Evolutionary conservation across 2,888 invertebrate genomes (phyloP).

Genomic region (Hyposoter dolosus): DNA sequence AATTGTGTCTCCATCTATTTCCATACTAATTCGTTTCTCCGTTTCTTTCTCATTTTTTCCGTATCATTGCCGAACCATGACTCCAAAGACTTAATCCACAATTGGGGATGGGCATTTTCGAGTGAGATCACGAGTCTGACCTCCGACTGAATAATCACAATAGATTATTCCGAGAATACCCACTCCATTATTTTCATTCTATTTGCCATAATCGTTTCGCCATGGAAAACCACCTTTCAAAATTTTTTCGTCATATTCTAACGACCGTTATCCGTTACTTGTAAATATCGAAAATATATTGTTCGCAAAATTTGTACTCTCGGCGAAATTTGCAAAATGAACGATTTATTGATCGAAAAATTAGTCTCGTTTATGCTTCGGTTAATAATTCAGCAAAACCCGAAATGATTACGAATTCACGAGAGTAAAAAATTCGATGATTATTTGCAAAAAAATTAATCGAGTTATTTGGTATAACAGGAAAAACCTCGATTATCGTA

Average conservation of each 20-base stretch:
- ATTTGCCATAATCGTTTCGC: background rate
- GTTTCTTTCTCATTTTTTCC: background rate
- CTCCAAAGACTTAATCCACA: background rate
- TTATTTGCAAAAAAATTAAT: background rate
- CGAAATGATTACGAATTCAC: background rate
- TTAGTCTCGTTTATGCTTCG: background rate
- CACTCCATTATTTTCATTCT: background rate
- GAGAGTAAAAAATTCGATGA: background rate
- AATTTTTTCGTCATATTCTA: background rate
- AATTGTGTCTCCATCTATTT: slow-evolving; percentile 24
- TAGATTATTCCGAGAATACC: background rate
- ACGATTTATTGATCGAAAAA: background rate
- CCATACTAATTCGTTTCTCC: background rate
- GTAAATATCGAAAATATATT: background rate
- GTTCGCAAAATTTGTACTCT: too few relatives aligned
- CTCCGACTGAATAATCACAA: slow-evolving; percentile 1
- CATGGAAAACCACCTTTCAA: background rate
- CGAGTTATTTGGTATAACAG: background rate
- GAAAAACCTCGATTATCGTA: background rate
- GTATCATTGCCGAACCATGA: background rate
- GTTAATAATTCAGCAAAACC: too few relatives aligned
- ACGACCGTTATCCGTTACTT: background rate
- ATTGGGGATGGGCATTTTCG: slow-evolving; percentile 25
- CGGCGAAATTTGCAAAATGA: background rate
- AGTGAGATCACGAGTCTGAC: slow-evolving; percentile 5